phyloP scores from a whole-genome alignment of 2,888 invertebrate genomes.

The Isoperla grammatica region DNA sequence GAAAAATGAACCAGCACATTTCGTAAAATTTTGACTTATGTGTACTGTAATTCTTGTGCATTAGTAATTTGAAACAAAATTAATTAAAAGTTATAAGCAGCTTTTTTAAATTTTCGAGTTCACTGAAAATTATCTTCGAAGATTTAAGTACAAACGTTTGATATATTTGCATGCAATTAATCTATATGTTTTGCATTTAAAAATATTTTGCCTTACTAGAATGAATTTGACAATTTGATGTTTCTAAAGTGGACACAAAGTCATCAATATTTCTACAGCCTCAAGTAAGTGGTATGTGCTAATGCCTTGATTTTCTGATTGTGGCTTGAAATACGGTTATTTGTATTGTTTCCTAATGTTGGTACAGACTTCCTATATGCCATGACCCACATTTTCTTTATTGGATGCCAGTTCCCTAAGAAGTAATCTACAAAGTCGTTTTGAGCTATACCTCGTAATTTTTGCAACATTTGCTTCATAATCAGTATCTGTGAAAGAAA shows the following conservation, averaged over 20 bases:
- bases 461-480: too few relatives aligned
- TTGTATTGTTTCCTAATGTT: too few relatives aligned
- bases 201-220: neutral
- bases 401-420: too few relatives aligned
- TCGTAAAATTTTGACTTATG: neutral
- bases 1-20: slow-evolving; percentile 12
- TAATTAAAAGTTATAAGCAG: too few relatives aligned
- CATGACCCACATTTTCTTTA: too few relatives aligned
- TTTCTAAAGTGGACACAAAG: neutral
- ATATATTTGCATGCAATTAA: slow-evolving; percentile 2
- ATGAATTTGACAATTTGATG: neutral
- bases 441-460: too few relatives aligned
- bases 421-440: too few relatives aligned
- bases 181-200: slow-evolving; percentile 1
- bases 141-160: neutral
- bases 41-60: neutral
- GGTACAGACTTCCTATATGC: too few relatives aligned
- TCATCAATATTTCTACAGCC: slow-evolving; percentile 10
- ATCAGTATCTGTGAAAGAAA: too few relatives aligned
- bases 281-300: too few relatives aligned
- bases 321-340: too few relatives aligned
- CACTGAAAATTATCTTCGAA: neutral
- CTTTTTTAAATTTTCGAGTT: neutral
- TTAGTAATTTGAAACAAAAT: neutral
- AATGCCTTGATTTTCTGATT: too few relatives aligned